Percentiles rank a stretch among this genome's conserved stretches.
phyloP scores from a whole-genome alignment of 2,888 invertebrate genomes.

The Malthinus flaveolus region DNA sequence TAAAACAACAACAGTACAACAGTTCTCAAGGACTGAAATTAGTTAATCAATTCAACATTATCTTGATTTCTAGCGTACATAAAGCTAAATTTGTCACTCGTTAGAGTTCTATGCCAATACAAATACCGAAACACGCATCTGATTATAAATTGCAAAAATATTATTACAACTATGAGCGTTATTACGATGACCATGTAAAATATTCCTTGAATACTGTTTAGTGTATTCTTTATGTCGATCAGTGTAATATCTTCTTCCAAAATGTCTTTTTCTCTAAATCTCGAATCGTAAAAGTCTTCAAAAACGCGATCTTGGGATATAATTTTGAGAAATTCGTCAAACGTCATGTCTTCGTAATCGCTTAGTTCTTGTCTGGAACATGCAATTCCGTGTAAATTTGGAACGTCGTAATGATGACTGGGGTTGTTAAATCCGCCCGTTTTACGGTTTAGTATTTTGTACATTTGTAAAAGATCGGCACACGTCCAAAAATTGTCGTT shows the following conservation, averaged over 20 bases:
- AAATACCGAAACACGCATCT: slow-evolving; percentile 6
- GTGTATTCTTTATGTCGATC: background rate
- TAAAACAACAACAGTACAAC: background rate
- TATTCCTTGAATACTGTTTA: background rate
- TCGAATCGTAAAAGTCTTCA: slow-evolving; percentile 20
- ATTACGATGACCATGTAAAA: slow-evolving; percentile 9
- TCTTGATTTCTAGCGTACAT: slow-evolving; percentile 9
- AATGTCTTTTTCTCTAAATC: background rate
- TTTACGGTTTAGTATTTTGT: slow-evolving; percentile 16
- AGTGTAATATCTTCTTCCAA: background rate
- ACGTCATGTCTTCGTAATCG: slow-evolving; percentile 12
- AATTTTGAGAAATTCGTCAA: slow-evolving; percentile 17
- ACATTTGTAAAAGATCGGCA: slow-evolving; percentile 16
- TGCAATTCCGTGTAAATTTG: slow-evolving; percentile 25
- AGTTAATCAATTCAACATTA: slow-evolving; percentile 5
- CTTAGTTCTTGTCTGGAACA: slow-evolving; percentile 14
- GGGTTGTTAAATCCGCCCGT: slow-evolving; percentile 11
- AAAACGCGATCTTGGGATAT: slow-evolving; percentile 21
- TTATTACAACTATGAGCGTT: slow-evolving; percentile 5
- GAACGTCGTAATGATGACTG: slow-evolving; percentile 15
- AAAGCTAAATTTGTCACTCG: slow-evolving; percentile 8
- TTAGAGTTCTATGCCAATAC: slow-evolving; percentile 4
- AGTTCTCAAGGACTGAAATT: background rate
- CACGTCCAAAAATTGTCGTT: slow-evolving; percentile 24
- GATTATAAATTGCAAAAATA: slow-evolving; percentile 6